phyloP scores from a whole-genome alignment of 2,888 invertebrate species.

The Epinotia demarniana region DNA sequence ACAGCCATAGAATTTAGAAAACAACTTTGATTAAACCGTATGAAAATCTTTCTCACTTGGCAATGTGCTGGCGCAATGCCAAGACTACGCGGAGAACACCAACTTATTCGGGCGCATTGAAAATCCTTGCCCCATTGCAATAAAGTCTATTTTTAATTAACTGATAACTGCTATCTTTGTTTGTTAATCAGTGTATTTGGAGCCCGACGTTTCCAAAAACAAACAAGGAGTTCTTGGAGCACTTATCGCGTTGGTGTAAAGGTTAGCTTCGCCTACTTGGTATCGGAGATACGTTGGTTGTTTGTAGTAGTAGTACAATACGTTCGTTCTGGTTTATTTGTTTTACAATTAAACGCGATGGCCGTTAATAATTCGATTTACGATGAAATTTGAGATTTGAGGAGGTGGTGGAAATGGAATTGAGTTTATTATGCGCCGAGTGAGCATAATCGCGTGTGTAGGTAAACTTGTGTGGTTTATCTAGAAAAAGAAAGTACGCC shows the following conservation, averaged over 20 bases:
- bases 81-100: constrained; percentile 17
- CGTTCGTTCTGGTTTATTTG: constrained; percentile 37
- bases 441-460: neutral
- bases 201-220: neutral
- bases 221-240: neutral
- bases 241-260: neutral
- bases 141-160: constrained; percentile 14
- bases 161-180: neutral
- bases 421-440: neutral
- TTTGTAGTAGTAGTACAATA: constrained; percentile 34
- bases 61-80: constrained; percentile 20
- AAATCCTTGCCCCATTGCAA: neutral
- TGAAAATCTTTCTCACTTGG: constrained; percentile 12
- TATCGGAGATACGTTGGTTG: constrained; percentile 7
- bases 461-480: neutral
- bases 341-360: constrained; percentile 36
- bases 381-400: neutral
- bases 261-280: neutral
- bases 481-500: too few relatives aligned
- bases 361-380: constrained; percentile 27
- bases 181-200: neutral
- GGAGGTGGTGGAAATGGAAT: neutral
- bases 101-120: neutral
- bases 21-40: constrained; percentile 25
- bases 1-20: constrained; percentile 20